Conservation (phyloP, 2,113 vertebrate genomes). For the Narcine bancroftii region DNA sequence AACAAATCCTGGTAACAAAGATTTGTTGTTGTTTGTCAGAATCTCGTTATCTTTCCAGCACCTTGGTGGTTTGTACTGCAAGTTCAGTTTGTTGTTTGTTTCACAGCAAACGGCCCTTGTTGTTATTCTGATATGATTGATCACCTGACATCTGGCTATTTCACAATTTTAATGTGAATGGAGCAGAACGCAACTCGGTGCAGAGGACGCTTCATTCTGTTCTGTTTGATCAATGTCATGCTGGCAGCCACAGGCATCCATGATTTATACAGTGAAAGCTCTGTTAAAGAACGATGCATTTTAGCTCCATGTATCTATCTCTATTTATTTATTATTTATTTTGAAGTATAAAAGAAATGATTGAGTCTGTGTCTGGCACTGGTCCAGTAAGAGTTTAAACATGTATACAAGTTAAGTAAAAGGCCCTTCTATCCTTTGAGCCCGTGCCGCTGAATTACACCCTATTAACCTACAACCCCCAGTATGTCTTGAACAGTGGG, state of each 20-base stretch:
- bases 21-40: not conserved
- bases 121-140: not conserved
- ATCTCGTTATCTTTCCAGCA: not conserved
- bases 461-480: no score
- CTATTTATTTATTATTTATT: constrained; percentile 24
- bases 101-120: not conserved
- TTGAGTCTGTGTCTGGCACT: not conserved
- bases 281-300: not conserved
- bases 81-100: not conserved
- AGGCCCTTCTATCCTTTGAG: no score
- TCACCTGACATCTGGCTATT: constrained; percentile 3
- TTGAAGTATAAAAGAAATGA: not conserved
- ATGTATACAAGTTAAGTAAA: no score
- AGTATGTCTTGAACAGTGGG: no score
- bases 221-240: not conserved
- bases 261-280: constrained; percentile 15
- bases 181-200: not conserved
- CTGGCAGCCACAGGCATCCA: not conserved
- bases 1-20: not conserved
- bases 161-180: not conserved
- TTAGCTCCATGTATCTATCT: not conserved
- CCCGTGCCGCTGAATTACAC: no score
- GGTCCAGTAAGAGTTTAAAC: not conserved
- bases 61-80: not conserved
- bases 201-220: not conserved